These are phyloP conservation scores for Papilio aristodemus DNA, from an alignment of 1,140 invertebrate genomes.

Conservation along the genomic window DNA sequence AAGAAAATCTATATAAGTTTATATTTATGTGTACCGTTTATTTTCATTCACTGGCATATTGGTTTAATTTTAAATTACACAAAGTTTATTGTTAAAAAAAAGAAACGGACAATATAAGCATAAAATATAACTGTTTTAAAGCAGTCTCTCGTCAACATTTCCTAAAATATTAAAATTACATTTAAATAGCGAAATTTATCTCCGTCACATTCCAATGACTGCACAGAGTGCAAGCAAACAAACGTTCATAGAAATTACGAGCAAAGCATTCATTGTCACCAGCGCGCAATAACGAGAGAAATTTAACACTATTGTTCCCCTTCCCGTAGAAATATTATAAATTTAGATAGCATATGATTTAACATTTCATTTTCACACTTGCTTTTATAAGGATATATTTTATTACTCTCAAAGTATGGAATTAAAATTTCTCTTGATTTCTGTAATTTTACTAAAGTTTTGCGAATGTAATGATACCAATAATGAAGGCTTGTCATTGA, in stretches of 20 bases:
- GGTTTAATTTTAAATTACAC: no score
- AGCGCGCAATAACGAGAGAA: conserved; percentile 61
- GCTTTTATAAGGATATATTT: background rate
- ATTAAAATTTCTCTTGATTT: conserved; percentile 37
- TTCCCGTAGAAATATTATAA: conserved; percentile 58
- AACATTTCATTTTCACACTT: conserved; percentile 40
- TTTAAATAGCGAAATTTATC: conserved; percentile 27
- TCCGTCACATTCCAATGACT: conserved; percentile 53
- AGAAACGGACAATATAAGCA: no score
- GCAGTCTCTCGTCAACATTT: background rate
- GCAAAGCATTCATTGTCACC: conserved; percentile 55
- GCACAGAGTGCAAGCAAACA: conserved; percentile 45
- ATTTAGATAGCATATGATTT: conserved; percentile 44
- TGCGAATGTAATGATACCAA: conserved; percentile 40
- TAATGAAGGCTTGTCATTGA: background rate
- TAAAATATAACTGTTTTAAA: background rate
- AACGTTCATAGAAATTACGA: conserved; percentile 54
- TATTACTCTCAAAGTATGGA: conserved; percentile 32
- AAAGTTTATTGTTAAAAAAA: no score
- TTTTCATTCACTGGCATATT: no score
- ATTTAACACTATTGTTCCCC: conserved; percentile 68
- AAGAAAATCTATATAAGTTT: no score
- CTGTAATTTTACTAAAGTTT: conserved; percentile 38
- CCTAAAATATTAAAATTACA: conserved; percentile 14
- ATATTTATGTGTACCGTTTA: no score